Conservation (phyloP, 2,113 vertebrate species). For the Motacilla tschutschensis region DNA sequence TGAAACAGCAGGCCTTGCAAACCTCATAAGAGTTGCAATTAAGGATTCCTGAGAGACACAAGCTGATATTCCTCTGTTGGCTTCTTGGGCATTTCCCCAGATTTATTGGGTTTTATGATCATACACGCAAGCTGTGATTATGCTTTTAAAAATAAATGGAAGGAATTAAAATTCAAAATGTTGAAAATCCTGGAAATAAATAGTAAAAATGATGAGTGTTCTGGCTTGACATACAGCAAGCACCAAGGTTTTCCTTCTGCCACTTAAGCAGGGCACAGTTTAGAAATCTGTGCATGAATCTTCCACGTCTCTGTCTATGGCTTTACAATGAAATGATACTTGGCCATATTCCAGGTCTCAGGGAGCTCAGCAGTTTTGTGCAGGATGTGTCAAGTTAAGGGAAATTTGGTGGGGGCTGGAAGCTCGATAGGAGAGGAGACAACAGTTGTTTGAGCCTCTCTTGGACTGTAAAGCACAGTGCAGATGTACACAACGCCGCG, state of each 20-base stretch:
- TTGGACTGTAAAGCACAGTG: not conserved
- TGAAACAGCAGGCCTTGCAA: constrained; percentile 12
- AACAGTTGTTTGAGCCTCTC: not conserved
- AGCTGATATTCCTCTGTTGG: not conserved
- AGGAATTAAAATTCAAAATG: constrained; percentile 19
- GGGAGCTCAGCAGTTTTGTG: not conserved
- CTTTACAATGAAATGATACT: constrained; percentile 26
- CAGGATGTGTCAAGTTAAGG: not conserved
- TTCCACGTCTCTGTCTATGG: not conserved
- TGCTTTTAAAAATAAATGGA: not conserved
- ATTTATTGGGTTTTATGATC: not conserved
- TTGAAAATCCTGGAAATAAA: constrained; percentile 36
- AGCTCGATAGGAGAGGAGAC: not conserved
- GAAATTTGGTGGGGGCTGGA: not conserved
- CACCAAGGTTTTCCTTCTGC: not conserved
- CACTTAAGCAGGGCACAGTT: not conserved
- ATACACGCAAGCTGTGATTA: not conserved
- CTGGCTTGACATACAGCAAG: not conserved
- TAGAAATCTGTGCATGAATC: constrained; percentile 18
- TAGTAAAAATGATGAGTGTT: not conserved
- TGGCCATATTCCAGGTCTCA: constrained; percentile 13
- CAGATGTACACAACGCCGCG: not conserved
- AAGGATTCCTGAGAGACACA: not conserved
- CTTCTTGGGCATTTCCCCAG: not conserved
- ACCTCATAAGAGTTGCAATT: not conserved